These are phyloP conservation scores for Cheilosia vulpina DNA, from an alignment of 2,888 invertebrate species.

Conservation along the genomic window DNA sequence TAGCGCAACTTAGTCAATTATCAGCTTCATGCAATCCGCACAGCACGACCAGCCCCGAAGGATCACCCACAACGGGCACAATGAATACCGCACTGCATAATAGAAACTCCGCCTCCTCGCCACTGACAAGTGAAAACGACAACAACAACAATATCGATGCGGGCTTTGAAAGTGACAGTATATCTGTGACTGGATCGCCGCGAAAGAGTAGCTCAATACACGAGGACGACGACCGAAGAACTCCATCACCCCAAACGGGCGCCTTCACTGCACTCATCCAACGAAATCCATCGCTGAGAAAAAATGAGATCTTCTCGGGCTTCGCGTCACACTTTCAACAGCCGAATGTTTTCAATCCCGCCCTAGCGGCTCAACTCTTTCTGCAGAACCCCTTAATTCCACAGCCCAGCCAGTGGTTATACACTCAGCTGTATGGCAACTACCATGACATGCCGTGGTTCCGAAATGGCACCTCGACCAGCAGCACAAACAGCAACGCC, in stretches of 20 bases:
- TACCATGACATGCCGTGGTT: slow-evolving; percentile 89
- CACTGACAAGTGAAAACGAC: slow-evolving; percentile 81
- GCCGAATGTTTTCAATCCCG: slow-evolving; percentile 85
- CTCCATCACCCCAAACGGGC: slow-evolving; percentile 81
- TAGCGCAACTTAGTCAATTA: slow-evolving; percentile 80
- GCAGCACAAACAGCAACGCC: slow-evolving; percentile 75
- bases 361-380: slow-evolving; percentile 89
- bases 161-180: slow-evolving; percentile 83
- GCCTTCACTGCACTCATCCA: slow-evolving; percentile 83
- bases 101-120: slow-evolving; percentile 81
- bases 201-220: slow-evolving; percentile 84
- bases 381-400: slow-evolving; percentile 90
- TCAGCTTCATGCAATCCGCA: slow-evolving; percentile 85
- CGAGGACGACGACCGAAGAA: slow-evolving; percentile 82
- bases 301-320: slow-evolving; percentile 83
- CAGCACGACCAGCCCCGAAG: slow-evolving; percentile 89
- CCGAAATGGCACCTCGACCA: slow-evolving; percentile 82
- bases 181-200: slow-evolving; percentile 84
- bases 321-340: slow-evolving; percentile 84
- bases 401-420: slow-evolving; percentile 91
- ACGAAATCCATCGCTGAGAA: slow-evolving; percentile 79
- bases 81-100: slow-evolving; percentile 76
- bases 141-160: slow-evolving; percentile 83
- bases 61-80: slow-evolving; percentile 84
- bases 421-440: slow-evolving; percentile 90